Percentiles rank a stretch among this genome's conserved stretches.
Conservation (phyloP, 53 echinoderm and acorn worm species). For the Echinometra lucunter region DNA sequence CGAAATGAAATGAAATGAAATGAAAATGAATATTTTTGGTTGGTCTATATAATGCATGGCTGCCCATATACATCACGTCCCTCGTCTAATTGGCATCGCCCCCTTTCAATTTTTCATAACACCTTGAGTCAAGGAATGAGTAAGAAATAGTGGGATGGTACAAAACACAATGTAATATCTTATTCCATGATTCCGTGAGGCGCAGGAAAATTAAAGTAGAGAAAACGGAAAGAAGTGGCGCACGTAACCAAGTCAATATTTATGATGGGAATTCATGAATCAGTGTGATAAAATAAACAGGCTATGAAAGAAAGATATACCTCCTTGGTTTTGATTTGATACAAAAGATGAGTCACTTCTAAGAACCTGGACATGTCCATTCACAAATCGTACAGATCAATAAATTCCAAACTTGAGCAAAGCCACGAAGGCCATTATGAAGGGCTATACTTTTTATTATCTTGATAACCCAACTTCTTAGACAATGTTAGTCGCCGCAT, state of each 20-base stretch:
- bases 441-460: too few species aligned
- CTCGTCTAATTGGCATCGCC: too few species aligned
- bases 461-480: too few species aligned
- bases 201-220: neutral
- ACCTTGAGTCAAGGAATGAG: neutral
- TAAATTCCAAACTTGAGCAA: neutral
- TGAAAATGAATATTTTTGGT: too few species aligned
- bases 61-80: too few species aligned
- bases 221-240: neutral
- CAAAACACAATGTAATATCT: neutral
- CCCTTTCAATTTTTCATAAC: neutral
- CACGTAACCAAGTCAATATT: conserved; percentile 2
- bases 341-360: conserved; percentile 9
- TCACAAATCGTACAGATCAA: neutral
- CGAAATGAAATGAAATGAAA: too few species aligned
- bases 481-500: too few species aligned
- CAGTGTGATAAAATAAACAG: conserved; percentile 19
- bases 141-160: too few species aligned
- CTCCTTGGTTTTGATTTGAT: neutral
- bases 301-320: neutral
- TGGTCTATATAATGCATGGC: too few species aligned
- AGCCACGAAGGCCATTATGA: neutral
- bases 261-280: conserved; percentile 5
- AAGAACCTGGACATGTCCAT: neutral
- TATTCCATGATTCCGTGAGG: neutral